Conservation (phyloP, 2,113 vertebrate genomes). For the Lamprologus callipterus region DNA sequence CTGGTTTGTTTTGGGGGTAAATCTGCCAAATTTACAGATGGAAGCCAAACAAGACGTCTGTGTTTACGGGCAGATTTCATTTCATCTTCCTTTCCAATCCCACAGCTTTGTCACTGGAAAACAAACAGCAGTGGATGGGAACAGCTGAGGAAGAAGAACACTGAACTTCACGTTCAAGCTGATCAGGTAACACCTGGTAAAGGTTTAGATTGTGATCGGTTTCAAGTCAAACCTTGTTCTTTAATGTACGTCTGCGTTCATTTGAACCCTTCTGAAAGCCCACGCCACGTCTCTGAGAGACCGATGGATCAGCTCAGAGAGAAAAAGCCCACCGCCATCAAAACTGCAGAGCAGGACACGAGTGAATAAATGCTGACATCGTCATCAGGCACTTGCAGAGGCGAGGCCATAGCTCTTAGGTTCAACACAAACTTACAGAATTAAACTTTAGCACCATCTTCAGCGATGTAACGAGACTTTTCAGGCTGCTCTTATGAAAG, state of each 20-base stretch:
- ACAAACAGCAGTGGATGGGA: neutral
- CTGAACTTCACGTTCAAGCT: accelerated
- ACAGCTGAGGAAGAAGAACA: neutral
- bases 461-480: neutral
- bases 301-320: too few relatives aligned
- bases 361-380: neutral
- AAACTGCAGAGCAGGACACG: neutral
- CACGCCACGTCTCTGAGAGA: neutral
- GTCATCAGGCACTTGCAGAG: neutral
- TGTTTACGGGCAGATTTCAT: neutral
- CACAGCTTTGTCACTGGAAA: neutral
- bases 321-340: neutral
- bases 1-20: neutral
- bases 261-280: neutral
- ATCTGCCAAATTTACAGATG: neutral
- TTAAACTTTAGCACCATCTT: neutral
- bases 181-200: neutral
- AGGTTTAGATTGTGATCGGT: accelerated
- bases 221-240: neutral
- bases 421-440: neutral
- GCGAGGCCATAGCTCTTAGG: neutral
- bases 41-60: neutral
- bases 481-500: accelerated
- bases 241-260: neutral
- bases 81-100: neutral